These are phyloP conservation scores for Drosophila glabriapex DNA, from an alignment of 2,888 invertebrate species.

Conservation along the genomic window DNA sequence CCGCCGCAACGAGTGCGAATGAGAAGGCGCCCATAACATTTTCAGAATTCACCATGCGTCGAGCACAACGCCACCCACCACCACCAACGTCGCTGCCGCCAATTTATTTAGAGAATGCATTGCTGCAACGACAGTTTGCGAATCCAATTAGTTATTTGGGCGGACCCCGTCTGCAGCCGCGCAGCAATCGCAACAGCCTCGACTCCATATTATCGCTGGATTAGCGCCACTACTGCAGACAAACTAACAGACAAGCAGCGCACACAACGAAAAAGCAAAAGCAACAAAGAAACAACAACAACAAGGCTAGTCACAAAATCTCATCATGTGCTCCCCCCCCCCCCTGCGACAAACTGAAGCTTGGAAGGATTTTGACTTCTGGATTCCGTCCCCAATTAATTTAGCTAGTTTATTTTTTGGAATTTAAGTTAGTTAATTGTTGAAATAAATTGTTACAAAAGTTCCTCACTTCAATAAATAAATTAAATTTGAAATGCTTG, in stretches of 20 bases:
- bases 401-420: constrained; percentile 35
- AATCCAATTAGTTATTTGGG: constrained; percentile 91
- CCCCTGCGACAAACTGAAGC: neutral
- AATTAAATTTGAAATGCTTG: neutral
- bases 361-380: constrained; percentile 8
- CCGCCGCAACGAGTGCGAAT: constrained; percentile 40
- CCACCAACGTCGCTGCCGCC: constrained; percentile 85
- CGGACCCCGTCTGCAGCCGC: constrained; percentile 87
- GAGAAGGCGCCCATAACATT: constrained; percentile 18
- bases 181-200: constrained; percentile 87
- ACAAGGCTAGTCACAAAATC: constrained; percentile 54
- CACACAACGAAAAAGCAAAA: neutral
- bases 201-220: constrained; percentile 90
- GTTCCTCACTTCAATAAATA: constrained; percentile 25
- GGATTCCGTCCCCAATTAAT: neutral
- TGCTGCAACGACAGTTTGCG: constrained; percentile 85
- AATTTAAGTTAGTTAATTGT: constrained; percentile 51
- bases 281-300: neutral
- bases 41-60: constrained; percentile 18
- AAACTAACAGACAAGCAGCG: neutral
- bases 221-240: constrained; percentile 76
- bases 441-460: constrained; percentile 45
- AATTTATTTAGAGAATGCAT: constrained; percentile 81
- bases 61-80: constrained; percentile 20
- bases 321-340: constrained; percentile 20